Percentiles rank a stretch among this genome's conserved stretches.
phyloP scores from a whole-genome alignment of 2,113 vertebrate species.

The Scortum barcoo region DNA sequence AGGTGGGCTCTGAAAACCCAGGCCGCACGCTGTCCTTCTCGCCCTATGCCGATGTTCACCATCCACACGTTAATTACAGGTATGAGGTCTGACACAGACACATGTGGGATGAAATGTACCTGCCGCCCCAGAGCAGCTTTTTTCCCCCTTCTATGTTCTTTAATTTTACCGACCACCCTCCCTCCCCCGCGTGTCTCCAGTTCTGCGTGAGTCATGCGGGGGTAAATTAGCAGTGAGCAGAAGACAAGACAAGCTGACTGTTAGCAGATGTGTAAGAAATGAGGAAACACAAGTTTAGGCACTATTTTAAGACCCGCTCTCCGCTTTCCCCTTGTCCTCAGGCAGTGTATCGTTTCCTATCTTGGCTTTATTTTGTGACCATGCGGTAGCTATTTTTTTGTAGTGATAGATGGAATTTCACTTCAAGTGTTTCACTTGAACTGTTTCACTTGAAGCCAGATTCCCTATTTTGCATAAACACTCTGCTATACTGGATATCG shows the following conservation, averaged over 20 bases:
- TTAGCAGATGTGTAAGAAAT: constrained; percentile 73
- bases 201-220: constrained; percentile 53
- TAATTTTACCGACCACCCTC: constrained; percentile 42
- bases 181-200: constrained; percentile 36
- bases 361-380: background rate
- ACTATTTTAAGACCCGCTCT: constrained; percentile 47
- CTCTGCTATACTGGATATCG: background rate
- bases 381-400: background rate
- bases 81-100: constrained; percentile 63
- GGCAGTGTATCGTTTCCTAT: constrained; percentile 30
- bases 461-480: background rate
- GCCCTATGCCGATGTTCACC: constrained; percentile 49
- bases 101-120: constrained; percentile 67
- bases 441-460: constrained; percentile 4
- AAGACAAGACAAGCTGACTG: constrained; percentile 70
- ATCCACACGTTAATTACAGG: constrained; percentile 66
- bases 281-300: constrained; percentile 60
- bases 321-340: constrained; percentile 18
- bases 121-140: constrained; percentile 47
- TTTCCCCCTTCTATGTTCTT: constrained; percentile 34
- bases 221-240: constrained; percentile 64
- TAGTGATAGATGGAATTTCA: background rate
- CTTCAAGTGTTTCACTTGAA: background rate
- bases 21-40: constrained; percentile 9
- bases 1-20: constrained; percentile 49